Evolutionary conservation across 2,797 vertebrate genomes (phyloP).

Genomic region (Pterois miles): DNA sequence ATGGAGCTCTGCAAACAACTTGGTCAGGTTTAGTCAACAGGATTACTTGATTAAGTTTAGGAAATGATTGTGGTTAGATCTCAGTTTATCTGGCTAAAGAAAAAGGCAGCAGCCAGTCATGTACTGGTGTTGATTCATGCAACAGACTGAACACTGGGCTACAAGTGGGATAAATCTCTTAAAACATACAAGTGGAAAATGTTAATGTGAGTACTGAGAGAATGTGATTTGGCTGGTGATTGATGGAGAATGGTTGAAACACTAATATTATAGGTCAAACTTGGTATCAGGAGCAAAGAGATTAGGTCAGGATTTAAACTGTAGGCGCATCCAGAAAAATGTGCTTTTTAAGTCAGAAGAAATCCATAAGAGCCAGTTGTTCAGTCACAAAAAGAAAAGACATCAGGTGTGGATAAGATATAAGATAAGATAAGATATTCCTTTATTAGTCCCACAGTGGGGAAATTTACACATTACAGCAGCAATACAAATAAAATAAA

Average conservation of each 20-base stretch:
- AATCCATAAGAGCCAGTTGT: background rate
- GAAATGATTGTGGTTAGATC: no score
- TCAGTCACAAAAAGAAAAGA: background rate
- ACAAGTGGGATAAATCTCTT: background rate
- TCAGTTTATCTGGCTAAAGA: background rate
- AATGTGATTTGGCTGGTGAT: conserved; percentile 9
- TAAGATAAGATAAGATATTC: no score
- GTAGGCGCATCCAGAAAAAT: no score
- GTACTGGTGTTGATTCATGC: background rate
- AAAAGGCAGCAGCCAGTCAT: background rate
- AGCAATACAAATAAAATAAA: no score
- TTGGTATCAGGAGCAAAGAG: background rate
- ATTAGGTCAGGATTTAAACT: no score
- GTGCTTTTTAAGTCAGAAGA: background rate
- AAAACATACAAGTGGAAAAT: background rate
- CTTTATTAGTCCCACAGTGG: no score
- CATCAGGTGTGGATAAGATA: no score
- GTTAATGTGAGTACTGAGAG: background rate
- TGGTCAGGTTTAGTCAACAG: no score
- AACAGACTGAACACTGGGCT: background rate
- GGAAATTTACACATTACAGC: no score
- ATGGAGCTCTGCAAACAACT: no score
- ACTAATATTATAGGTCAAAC: conserved; percentile 32
- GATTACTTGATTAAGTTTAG: no score
- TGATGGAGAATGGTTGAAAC: conserved; percentile 22